Evolutionary conservation across 2,888 invertebrate genomes (phyloP), one percentile per base, ranked within the genome.

Genomic region (Erpobdella octoculata): DNA sequence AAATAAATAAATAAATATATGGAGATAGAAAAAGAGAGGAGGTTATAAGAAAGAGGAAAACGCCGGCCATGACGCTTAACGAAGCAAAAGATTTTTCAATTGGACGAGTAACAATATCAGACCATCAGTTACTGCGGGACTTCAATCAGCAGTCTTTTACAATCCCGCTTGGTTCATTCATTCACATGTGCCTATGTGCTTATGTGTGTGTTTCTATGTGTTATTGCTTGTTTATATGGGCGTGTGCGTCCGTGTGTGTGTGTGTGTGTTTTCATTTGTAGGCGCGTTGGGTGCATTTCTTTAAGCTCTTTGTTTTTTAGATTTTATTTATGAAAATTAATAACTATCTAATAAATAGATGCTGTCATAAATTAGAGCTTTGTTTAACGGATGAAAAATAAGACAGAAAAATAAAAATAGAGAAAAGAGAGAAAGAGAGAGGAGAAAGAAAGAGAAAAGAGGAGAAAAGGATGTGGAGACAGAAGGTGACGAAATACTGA

Each of bases 21-120:
- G 53, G 53, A 48, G n/a, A n/a, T n/a, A n/a, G n/a, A n/a, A n/a
- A n/a, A n/a, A n/a, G n/a, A n/a, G n/a, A 53, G 8, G 53, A 15
- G 12, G 48, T 21, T 21, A 8, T n/a, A 28, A 5, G 53, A 53
- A 6, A 15, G 5, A 53, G n/a, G 15, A 53, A 21, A 53, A 53
- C 53, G 21, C 21, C 53, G 28, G 53, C n/a, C 21, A 53, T 53
- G 53, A 21, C 28, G 53, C 53, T n/a, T 53, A 53, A 53, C 28
- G 53, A 53, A 28, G 53, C 53, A 28, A 53, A 5, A 53, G 53
- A 53, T 25, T 53, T 53, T 53, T 53, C 53, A 53, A 53, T 53
- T 53, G 53, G 53, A 21, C 53, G 53, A n/a, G 18, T 53, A 53
- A 53, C 53, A 25, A 25, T 53, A 53, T 53, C 53, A 53, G 53